Evolutionary conservation across 2,888 invertebrate genomes (phyloP).

Genomic region (Pocota personata): DNA sequence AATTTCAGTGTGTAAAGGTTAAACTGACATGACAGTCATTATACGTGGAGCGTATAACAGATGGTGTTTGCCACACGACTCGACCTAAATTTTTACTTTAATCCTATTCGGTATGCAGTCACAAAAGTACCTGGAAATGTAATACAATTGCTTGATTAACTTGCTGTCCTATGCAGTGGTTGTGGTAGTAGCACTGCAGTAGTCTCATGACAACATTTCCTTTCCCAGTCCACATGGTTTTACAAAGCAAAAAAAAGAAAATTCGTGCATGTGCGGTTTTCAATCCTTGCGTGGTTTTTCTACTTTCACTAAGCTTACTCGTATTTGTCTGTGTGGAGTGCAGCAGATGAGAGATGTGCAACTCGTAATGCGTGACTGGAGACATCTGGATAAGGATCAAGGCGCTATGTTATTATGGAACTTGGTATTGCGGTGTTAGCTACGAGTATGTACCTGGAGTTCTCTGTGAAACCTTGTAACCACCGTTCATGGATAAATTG

Average conservation of each 20-base stretch:
- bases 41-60: neutral
- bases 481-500: neutral
- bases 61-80: neutral
- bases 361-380: constrained; percentile 4
- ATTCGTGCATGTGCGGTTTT: constrained; percentile 58
- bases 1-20: no score
- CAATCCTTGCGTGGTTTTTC: constrained; percentile 37
- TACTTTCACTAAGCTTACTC: constrained; percentile 26
- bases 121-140: neutral
- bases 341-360: neutral
- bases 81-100: constrained; percentile 14
- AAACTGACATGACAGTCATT: no score
- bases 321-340: constrained; percentile 1
- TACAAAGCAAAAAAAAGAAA: constrained; percentile 3
- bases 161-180: constrained; percentile 34
- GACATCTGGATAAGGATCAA: constrained; percentile 12
- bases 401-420: neutral
- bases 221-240: constrained; percentile 23
- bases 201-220: constrained; percentile 41
- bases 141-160: constrained; percentile 51
- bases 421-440: neutral
- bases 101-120: constrained; percentile 1
- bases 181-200: constrained; percentile 27
- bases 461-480: neutral
- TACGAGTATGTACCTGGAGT: neutral